Conservation (phyloP, 2,797 vertebrate species). For the Pachyuromys duprasi region DNA sequence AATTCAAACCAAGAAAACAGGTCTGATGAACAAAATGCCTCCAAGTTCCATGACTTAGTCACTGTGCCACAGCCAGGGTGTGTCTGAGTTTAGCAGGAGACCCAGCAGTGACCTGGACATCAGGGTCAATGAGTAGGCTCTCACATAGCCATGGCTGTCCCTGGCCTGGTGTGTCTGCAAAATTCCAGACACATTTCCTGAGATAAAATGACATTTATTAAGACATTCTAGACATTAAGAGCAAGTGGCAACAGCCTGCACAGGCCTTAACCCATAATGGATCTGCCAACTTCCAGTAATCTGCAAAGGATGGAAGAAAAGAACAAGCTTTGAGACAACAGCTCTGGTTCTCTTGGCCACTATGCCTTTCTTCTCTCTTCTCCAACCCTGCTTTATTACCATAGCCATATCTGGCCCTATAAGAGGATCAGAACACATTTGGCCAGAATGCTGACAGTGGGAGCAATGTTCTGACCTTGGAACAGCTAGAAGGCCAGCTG, state of each 20-base stretch:
- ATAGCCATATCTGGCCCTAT: not conserved
- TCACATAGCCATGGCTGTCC: not conserved
- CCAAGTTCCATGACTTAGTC: not conserved
- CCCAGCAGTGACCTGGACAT: not conserved
- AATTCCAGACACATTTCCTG: conserved; percentile 58
- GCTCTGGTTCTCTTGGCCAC: not conserved
- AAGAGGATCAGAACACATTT: not conserved
- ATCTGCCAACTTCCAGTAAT: not conserved
- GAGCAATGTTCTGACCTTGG: rapidly evolving
- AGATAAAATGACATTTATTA: conserved; percentile 65
- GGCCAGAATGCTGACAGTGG: not conserved
- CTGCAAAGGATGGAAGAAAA: not conserved
- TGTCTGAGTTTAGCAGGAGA: not conserved
- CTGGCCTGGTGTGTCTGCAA: not conserved
- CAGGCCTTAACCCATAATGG: not conserved
- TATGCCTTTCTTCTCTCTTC: not conserved
- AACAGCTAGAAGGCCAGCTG: not conserved
- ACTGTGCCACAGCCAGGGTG: not conserved
- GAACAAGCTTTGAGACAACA: not conserved
- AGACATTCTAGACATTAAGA: conserved; percentile 30
- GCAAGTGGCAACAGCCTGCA: not conserved
- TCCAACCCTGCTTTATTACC: not conserved
- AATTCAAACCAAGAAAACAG: conserved; percentile 51
- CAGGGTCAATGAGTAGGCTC: not conserved
- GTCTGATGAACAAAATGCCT: not conserved